Base-by-base conservation (phyloP, 2,888 invertebrate species). In the Pterostichus madidus region DNA sequence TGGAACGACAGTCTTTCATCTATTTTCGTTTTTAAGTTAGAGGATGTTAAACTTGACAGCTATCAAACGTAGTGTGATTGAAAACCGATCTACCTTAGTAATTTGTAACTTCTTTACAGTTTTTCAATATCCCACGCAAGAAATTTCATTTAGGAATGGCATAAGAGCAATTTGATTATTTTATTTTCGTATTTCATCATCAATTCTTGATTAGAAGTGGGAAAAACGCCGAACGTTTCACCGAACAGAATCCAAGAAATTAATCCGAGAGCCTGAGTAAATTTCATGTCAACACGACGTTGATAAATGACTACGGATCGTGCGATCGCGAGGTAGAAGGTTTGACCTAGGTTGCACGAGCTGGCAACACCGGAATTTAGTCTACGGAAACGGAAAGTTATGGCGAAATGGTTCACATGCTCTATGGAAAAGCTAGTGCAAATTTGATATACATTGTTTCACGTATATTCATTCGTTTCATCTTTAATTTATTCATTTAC, bases 131-230 rank as follows among this genome's bases (percentile, higher is more conserved):
- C 24, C 24, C 17, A 61, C 53, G 64, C 24, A 79, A 79, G 79
- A 64, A 79, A 79, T 79, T 79, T 64, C 79, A 79, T 79, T 79
- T 79, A 44, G 61, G 32, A 79, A 79, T 64, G 64, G 64, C 24
- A 35, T 76, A 76, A 76, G 61, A 53, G 10, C 61, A 24, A 59
- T 44, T 56, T 44, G 78, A 78, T 79, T 35, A 79, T 64, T 79
- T 64, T 79, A 79, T 79, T 79, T 79, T 79, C 61, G 64, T 79
- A 79, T 79, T 61, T 64, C 79, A 46, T 79, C 79, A 79, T 79
- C 79, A 79, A 79, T 79, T 64, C 79, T 46, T 79, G 79, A 79
- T 79, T 79, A 75, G 75, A 73, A 73, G 73, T 31, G 49, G 7
- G 52, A 75, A 75, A 75, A 75, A 64, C 32, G 64, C 32, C 35